phyloP scores from a whole-genome alignment of 2,888 invertebrate species.

The Erebia epiphron region DNA sequence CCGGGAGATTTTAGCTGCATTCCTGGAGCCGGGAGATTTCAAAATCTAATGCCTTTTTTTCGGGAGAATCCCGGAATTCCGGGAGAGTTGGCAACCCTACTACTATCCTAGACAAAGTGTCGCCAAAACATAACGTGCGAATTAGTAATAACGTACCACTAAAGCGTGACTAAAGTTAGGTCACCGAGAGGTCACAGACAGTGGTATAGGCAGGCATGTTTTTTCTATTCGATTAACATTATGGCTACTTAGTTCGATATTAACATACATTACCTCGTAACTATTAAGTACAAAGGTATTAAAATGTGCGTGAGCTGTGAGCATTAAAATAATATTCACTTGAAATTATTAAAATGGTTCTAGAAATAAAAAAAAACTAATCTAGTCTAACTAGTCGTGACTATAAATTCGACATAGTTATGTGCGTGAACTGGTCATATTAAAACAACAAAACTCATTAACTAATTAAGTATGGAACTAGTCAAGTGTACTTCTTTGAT shows the following conservation, averaged over 20 bases:
- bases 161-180: neutral
- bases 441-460: constrained; percentile 7
- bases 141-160: constrained; percentile 1
- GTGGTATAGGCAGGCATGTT: neutral
- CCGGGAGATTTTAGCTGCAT: no score
- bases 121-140: constrained; percentile 16
- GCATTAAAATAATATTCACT: neutral
- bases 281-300: neutral
- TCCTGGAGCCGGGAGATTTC: no score
- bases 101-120: constrained; percentile 7
- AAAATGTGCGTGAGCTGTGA: constrained; percentile 1
- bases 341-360: constrained; percentile 3
- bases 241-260: no score
- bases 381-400: constrained; percentile 11
- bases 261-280: no score
- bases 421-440: constrained; percentile 26
- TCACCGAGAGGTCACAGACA: constrained; percentile 6
- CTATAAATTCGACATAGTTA: neutral
- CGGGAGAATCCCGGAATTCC: no score
- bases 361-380: constrained; percentile 6
- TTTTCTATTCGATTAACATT: neutral
- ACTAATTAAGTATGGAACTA: neutral
- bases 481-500: no score
- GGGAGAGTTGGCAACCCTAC: no score
- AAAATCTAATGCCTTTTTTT: no score